These are phyloP conservation scores for Xestia sexstrigata DNA, from an alignment of 2,888 invertebrate genomes.

Conservation along the genomic window DNA sequence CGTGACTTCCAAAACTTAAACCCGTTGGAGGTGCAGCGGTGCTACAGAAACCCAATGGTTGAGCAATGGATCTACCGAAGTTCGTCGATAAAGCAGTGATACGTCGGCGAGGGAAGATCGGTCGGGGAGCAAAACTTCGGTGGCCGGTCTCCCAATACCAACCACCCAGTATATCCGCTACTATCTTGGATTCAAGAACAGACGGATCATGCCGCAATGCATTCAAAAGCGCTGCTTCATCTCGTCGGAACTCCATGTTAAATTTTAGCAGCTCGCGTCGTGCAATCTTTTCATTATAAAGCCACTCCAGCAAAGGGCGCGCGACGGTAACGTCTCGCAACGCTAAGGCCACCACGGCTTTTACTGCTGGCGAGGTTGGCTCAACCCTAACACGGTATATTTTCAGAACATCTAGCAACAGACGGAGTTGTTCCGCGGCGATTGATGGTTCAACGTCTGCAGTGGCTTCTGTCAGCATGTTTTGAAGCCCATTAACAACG, in stretches of 20 bases:
- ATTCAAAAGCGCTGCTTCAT: conserved; percentile 40
- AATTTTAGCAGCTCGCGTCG: conserved; percentile 39
- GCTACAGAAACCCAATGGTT: neutral
- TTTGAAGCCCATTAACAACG: conserved; percentile 64
- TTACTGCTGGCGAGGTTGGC: conserved; percentile 66
- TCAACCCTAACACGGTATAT: conserved; percentile 69
- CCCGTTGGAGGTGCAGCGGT: neutral
- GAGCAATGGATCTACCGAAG: neutral
- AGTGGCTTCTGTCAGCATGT: conserved; percentile 66
- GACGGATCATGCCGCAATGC: conserved; percentile 42
- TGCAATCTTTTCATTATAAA: conserved; percentile 47
- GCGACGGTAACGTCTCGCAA: conserved; percentile 58
- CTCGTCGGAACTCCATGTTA: conserved; percentile 44
- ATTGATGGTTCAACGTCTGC: conserved; percentile 49
- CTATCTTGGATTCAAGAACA: conserved; percentile 9
- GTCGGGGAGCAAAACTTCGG: neutral
- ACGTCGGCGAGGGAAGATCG: neutral
- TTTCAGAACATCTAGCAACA: conserved; percentile 72
- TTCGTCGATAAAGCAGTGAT: neutral
- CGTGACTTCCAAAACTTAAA: neutral
- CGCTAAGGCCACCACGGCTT: conserved; percentile 67
- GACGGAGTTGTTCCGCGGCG: conserved; percentile 56
- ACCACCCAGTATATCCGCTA: conserved; percentile 58
- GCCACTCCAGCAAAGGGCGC: conserved; percentile 20
- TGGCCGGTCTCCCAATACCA: neutral